These are phyloP conservation scores for Pycnomerus fuliginosus DNA, from an alignment of 2,888 invertebrate species.

Conservation along the genomic window DNA sequence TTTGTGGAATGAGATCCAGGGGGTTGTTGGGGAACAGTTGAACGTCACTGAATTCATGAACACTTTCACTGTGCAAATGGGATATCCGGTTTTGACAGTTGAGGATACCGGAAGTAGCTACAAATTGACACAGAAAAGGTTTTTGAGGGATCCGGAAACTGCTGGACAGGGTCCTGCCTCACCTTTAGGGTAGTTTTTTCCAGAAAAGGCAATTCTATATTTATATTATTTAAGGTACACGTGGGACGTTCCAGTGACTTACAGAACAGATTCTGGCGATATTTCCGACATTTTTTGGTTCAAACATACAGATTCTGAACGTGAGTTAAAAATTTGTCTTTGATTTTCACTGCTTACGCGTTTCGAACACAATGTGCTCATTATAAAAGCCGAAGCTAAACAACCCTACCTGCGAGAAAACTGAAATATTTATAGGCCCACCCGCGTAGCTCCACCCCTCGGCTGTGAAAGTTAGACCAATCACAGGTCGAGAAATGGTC, in stretches of 20 bases:
- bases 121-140: conserved; percentile 71
- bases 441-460: no score
- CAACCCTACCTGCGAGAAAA: no score
- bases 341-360: no score
- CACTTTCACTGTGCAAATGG: conserved; percentile 89
- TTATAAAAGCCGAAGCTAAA: no score
- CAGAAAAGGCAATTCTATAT: background rate
- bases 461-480: no score
- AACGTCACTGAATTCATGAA: conserved; percentile 68
- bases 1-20: conserved; percentile 68
- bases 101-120: conserved; percentile 54
- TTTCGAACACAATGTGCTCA: no score
- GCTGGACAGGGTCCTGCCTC: conserved; percentile 52
- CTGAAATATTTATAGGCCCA: no score
- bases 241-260: conserved; percentile 86
- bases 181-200: conserved; percentile 50
- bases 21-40: conserved; percentile 54
- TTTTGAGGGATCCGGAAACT: conserved; percentile 69
- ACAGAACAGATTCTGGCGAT: conserved; percentile 57
- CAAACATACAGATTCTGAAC: conserved; percentile 51
- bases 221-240: conserved; percentile 61
- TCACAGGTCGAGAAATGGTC: no score
- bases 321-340: no score
- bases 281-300: conserved; percentile 34
- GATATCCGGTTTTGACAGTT: conserved; percentile 76